Evolutionary conservation across 2,888 invertebrate genomes (phyloP).

Genomic region (Argyra leucocephala): DNA sequence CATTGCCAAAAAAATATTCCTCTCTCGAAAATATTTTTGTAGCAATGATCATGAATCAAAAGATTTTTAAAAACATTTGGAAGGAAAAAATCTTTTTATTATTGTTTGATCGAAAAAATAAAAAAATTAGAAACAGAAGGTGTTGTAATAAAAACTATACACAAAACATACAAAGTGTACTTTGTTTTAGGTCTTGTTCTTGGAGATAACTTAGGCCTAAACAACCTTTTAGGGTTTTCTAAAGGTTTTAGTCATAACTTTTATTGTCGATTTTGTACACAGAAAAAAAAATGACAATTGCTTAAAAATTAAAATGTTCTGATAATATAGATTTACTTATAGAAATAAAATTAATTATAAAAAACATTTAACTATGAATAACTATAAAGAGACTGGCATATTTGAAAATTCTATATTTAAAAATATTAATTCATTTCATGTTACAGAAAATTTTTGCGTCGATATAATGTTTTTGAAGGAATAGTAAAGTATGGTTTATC

Average conservation of each 20-base stretch:
- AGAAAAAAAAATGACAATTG: not conserved
- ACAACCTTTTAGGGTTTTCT: constrained; percentile 14
- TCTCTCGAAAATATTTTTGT: constrained; percentile 12
- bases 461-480: constrained; percentile 16
- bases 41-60: constrained; percentile 14
- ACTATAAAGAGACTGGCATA: constrained; percentile 10
- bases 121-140: constrained; percentile 16
- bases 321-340: no score
- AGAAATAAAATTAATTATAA: no score
- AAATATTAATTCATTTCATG: constrained; percentile 10
- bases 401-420: constrained; percentile 15
- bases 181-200: constrained; percentile 15
- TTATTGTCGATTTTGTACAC: constrained; percentile 12
- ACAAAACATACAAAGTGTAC: not conserved
- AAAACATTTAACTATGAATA: constrained; percentile 1
- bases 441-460: constrained; percentile 10
- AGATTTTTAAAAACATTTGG: constrained; percentile 11
- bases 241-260: constrained; percentile 10
- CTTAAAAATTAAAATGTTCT: not conserved
- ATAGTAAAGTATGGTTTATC: constrained; percentile 13
- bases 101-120: constrained; percentile 11
- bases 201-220: constrained; percentile 14
- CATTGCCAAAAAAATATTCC: constrained; percentile 12
- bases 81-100: constrained; percentile 5
- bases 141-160: constrained; percentile 10